Evolutionary conservation across 2,113 vertebrate species (phyloP).

Genomic region (Centropus bengalensis): DNA sequence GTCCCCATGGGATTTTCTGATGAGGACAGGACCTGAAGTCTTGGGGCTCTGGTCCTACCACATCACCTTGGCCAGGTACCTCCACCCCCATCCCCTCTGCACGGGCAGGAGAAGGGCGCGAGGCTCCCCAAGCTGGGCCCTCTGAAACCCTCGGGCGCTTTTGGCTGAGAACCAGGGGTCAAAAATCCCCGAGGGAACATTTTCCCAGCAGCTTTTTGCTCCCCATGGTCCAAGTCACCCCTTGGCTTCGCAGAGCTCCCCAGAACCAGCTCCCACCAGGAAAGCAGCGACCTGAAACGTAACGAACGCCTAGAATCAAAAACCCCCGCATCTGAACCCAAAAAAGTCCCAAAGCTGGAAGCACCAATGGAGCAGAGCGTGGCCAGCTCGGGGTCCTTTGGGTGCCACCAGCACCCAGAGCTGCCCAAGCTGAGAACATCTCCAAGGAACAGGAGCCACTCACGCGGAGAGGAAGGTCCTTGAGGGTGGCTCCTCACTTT

Average conservation of each 20-base stretch:
- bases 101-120: not conserved
- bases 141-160: not conserved
- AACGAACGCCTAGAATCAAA: not conserved
- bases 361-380: no score
- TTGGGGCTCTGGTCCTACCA: not conserved
- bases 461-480: not conserved
- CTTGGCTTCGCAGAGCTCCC: no score
- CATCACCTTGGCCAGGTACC: not conserved
- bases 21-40: not conserved
- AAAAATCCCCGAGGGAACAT: accelerated
- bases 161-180: not conserved
- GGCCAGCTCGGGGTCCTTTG: no score
- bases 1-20: not conserved
- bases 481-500: not conserved
- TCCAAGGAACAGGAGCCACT: not conserved
- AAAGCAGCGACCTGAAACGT: not conserved
- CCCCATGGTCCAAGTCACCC: no score
- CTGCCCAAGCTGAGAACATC: not conserved
- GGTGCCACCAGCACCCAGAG: no score
- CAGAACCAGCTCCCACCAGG: not conserved
- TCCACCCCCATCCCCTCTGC: not conserved
- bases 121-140: not conserved
- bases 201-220: not conserved
- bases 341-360: no score
- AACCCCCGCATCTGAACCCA: no score